A percentile compares a stretch with the other conserved stretches of the same genome.
These are phyloP conservation scores for Luehdorfia chinensis DNA, from an alignment of 1,140 invertebrate genomes.

Conservation along the genomic window DNA sequence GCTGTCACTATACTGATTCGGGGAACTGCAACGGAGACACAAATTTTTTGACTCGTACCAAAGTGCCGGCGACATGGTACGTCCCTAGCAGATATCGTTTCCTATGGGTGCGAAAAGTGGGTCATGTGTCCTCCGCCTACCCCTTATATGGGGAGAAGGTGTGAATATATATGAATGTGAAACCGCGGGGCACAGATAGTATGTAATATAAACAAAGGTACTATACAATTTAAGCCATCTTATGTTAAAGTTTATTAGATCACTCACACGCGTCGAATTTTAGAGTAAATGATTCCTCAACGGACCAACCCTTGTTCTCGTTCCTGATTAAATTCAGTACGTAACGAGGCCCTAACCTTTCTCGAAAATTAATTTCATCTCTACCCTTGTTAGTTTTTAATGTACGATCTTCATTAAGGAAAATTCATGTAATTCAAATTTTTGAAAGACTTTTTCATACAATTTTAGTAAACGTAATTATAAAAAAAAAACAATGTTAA, in stretches of 20 bases:
- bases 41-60: too few species aligned
- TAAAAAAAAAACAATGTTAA: too few species aligned
- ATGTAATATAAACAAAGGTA: not conserved
- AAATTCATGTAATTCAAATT: too few species aligned
- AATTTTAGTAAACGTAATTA: not conserved
- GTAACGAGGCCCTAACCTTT: conserved; percentile 8
- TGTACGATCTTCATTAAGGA: conserved; percentile 9
- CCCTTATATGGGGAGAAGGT: too few species aligned
- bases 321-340: conserved; percentile 10
- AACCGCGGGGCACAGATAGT: too few species aligned
- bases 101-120: too few species aligned
- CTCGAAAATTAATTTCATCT: conserved; percentile 15
- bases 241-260: conserved; percentile 13
- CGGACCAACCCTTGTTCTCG: conserved; percentile 9
- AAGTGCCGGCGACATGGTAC: too few species aligned
- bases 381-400: conserved; percentile 17
- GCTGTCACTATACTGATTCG: too few species aligned
- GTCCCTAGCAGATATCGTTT: too few species aligned
- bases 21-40: too few species aligned
- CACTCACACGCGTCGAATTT: conserved; percentile 10
- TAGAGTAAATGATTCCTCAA: conserved; percentile 12
- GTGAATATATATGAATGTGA: too few species aligned
- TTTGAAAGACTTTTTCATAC: not conserved
- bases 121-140: too few species aligned
- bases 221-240: conserved; percentile 7